Evolutionary conservation across 2,797 vertebrate species (phyloP), one percentile per base, ranked within the genome.

Genomic region (Eospalax fontanierii): DNA sequence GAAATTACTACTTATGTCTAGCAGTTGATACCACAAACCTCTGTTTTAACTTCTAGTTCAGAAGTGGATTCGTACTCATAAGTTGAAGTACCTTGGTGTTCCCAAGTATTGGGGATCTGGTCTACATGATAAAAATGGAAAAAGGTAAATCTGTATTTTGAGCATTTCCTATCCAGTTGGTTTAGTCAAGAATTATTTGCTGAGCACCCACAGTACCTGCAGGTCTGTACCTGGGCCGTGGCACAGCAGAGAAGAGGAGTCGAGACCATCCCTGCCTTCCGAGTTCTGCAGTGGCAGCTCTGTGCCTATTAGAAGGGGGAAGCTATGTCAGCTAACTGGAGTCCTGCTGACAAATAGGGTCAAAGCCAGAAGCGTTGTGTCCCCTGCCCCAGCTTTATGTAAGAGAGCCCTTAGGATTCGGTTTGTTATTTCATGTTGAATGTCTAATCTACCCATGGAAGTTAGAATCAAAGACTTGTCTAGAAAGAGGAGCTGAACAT

Each of bases 81-180:
- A 99, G 95, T 82, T 99, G 97, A 99, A 99, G 93, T 98, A 98
- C 96, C 97, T 99, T 97, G 99, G 99, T 88, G 99, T 99, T 88
- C 99, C 99, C 70, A 99, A 98, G 97, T 99, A 99, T 66, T 99
- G 99, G 99, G 99, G 99, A 80, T 99, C 99, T 93, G 99, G 99
- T 89, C 99, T 99, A 87, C 99, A 99, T 88, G 98, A 99, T 95
- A 99, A 98, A 98, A 99, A 98, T 91, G 99, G 99, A 71, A 99
- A 99, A 91, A 99, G 99, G 99, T 99, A 98, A 90, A 78, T 35
- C 14, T 4, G 35, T 22, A 86, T 86, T 92, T 33, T 61, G 75
- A 88, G 54, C 35, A 4, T 40, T 86, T 46, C 14, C 61, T 30
- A 12, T 68, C 35, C 14, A 19, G 50, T 50, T 73, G 65, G 22